Conservation (phyloP, 2,113 vertebrate genomes). For the Etia nguti region DNA sequence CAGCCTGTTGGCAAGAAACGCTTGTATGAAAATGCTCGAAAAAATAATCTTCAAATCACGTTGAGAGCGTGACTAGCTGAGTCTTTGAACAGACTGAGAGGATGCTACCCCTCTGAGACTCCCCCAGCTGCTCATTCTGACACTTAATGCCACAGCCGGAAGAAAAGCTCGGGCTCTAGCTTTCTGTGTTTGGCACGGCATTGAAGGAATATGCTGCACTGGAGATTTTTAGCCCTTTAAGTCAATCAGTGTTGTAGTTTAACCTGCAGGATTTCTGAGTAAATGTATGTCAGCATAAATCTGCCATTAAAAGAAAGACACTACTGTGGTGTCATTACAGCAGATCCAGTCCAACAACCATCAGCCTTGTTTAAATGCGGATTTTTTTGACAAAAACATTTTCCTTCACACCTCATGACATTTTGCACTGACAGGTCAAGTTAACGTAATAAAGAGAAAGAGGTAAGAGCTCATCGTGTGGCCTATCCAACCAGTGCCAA, state of each 20-base stretch:
- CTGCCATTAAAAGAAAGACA: not conserved
- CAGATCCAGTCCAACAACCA: not conserved
- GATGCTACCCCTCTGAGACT: not conserved
- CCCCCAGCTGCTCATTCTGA: not conserved
- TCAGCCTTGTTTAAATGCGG: not conserved
- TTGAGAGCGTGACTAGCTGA: conserved; percentile 40
- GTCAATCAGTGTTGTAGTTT: not conserved
- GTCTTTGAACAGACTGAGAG: conserved; percentile 30
- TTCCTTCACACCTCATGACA: not conserved
- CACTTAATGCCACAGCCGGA: not conserved
- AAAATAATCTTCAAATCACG: conserved; percentile 49
- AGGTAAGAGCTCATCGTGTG: not conserved
- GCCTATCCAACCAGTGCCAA: not conserved
- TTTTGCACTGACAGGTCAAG: not conserved
- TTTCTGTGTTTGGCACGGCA: not conserved
- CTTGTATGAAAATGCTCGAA: conserved; percentile 2
- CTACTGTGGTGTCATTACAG: not conserved
- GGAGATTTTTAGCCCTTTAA: not conserved
- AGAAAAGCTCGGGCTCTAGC: not conserved
- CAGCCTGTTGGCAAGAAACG: conserved; percentile 32
- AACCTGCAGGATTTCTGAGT: not conserved
- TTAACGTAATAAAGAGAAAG: not conserved
- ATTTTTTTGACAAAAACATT: not conserved
- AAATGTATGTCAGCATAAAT: not conserved
- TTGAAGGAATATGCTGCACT: not conserved